A percentile compares a stretch with the other conserved stretches of the same genome.
Evolutionary conservation across 2,113 vertebrate genomes (phyloP).

Genomic region (Pterocles gutturalis): DNA sequence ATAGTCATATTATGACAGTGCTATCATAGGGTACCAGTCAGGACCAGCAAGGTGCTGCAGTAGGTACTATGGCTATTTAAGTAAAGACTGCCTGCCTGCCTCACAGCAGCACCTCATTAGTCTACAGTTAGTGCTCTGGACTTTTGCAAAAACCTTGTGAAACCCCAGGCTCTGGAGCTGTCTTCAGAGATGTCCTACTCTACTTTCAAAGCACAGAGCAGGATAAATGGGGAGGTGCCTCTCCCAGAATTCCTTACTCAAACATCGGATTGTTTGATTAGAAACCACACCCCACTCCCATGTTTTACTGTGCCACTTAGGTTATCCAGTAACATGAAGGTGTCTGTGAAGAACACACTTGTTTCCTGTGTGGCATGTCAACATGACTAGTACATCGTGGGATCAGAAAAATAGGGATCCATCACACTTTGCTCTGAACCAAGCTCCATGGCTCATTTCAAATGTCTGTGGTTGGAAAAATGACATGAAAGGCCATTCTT

Average conservation of each 20-base stretch:
- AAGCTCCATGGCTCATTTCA: not conserved
- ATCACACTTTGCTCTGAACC: not conserved
- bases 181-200: not conserved
- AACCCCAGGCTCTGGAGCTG: not conserved
- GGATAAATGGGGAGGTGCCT: not conserved
- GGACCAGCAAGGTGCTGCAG: not conserved
- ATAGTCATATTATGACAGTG: not conserved
- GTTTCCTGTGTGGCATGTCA: not conserved
- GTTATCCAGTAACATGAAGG: not conserved
- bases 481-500: not conserved
- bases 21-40: not conserved
- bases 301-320: not conserved
- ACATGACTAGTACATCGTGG: not conserved
- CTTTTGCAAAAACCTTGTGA: not conserved
- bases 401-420: not conserved
- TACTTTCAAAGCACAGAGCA: not conserved
- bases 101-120: not conserved
- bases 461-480: not conserved
- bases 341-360: fast-evolving
- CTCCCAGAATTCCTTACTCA: not conserved
- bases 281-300: not conserved
- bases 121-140: not conserved
- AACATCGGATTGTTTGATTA: not conserved
- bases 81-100: not conserved
- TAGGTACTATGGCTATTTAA: not conserved